These are phyloP conservation scores for Amphilophus citrinellus DNA, from an alignment of 2,113 vertebrate species.

Conservation along the genomic window DNA sequence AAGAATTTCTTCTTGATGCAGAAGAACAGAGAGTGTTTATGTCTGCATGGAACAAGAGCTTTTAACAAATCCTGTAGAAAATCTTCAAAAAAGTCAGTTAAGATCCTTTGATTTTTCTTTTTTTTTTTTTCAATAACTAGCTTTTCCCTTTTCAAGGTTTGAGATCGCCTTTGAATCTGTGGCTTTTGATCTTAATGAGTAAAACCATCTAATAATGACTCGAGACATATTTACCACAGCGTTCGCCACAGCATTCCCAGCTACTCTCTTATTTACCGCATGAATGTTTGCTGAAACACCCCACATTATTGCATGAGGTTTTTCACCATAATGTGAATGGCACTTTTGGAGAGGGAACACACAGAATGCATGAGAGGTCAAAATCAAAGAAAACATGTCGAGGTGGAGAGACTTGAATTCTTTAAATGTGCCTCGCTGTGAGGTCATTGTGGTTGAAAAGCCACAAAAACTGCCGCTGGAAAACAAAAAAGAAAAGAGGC, in stretches of 20 bases:
- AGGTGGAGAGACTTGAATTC: conserved; percentile 40
- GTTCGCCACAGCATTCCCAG: conserved; percentile 69
- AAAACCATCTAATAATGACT: conserved; percentile 79
- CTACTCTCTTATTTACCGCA: conserved; percentile 67
- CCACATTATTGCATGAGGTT: conserved; percentile 70
- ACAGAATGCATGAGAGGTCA: conserved; percentile 60
- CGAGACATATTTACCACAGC: conserved; percentile 71
- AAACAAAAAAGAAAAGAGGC: background rate
- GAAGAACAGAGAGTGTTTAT: conserved; percentile 44
- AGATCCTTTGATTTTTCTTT: conserved; percentile 52
- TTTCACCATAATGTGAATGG: conserved; percentile 60
- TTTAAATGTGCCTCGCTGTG: conserved; percentile 33
- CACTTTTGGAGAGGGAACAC: conserved; percentile 62
- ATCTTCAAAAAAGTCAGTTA: conserved; percentile 44
- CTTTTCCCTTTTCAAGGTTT: conserved; percentile 47
- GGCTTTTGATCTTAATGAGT: conserved; percentile 80
- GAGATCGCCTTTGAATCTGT: conserved; percentile 66
- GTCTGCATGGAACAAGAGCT: conserved; percentile 52
- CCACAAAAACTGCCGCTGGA: conserved; percentile 38
- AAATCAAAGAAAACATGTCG: conserved; percentile 56
- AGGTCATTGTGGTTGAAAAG: conserved; percentile 39
- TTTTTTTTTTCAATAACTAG: conserved; percentile 34
- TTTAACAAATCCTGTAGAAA: conserved; percentile 61
- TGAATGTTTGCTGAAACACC: conserved; percentile 72
- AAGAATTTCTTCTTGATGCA: conserved; percentile 35